phyloP scores from a whole-genome alignment of 2,888 invertebrate species.

The Tridacna crocea region DNA sequence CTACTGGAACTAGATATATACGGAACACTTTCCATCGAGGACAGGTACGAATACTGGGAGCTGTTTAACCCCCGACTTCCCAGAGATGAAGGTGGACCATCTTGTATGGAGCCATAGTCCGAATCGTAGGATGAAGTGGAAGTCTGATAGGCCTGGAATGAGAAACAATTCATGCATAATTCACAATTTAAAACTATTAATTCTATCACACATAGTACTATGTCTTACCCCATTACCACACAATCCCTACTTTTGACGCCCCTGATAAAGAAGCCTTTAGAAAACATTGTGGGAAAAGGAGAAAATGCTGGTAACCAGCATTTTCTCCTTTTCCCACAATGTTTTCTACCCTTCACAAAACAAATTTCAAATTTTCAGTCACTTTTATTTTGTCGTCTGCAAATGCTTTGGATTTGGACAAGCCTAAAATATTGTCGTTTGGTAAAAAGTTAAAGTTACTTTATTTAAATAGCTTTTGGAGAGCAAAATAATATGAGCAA shows the following conservation, averaged over 20 bases:
- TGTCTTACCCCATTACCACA: no score
- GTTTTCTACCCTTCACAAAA: no score
- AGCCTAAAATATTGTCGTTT: no score
- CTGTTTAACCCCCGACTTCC: constrained; percentile 29
- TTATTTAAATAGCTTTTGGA: no score
- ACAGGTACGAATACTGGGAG: constrained; percentile 40
- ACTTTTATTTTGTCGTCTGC: no score
- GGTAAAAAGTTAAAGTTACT: not conserved
- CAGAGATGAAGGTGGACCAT: constrained; percentile 8
- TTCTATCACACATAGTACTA: not conserved
- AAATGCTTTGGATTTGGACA: no score
- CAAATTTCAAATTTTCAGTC: no score
- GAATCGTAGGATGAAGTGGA: constrained; percentile 53
- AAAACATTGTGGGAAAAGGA: not conserved
- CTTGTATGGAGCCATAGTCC: constrained; percentile 42
- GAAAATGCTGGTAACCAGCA: not conserved
- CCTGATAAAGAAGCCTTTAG: no score
- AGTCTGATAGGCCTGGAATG: constrained; percentile 77
- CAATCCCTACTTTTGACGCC: no score
- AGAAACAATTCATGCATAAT: no score
- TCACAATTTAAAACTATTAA: no score
- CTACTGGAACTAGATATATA: constrained; percentile 39
- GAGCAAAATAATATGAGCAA: no score
- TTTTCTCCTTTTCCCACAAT: constrained; percentile 4
- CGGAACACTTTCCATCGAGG: constrained; percentile 52